phyloP scores from a whole-genome alignment of 2,888 invertebrate species.

The Drosophila sordidapex region DNA sequence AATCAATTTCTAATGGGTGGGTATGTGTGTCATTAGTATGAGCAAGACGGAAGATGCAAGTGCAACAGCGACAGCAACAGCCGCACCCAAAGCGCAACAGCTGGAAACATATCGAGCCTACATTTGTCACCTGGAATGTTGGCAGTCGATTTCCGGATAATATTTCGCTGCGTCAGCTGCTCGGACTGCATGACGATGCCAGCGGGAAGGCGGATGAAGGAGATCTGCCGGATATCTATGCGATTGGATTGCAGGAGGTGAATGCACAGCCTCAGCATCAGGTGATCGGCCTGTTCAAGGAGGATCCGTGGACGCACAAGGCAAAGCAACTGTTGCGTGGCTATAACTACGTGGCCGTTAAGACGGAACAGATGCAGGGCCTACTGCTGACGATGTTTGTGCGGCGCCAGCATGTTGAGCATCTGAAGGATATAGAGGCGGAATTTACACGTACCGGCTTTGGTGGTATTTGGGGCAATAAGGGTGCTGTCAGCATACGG shows the following conservation, averaged over 20 bases:
- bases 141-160: conserved; percentile 92
- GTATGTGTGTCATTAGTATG: conserved; percentile 41
- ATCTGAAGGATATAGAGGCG: conserved; percentile 93
- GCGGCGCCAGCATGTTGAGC: conserved; percentile 91
- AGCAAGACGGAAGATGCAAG: conserved; percentile 31
- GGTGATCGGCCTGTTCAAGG: conserved; percentile 91
- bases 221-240: conserved; percentile 92
- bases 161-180: conserved; percentile 88
- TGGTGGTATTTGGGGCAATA: conserved; percentile 98
- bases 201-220: conserved; percentile 85
- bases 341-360: conserved; percentile 91
- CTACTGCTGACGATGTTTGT: conserved; percentile 92
- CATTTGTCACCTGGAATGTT: conserved; percentile 96
- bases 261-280: conserved; percentile 94
- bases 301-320: conserved; percentile 93
- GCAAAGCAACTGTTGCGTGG: conserved; percentile 89
- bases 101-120: conserved; percentile 87
- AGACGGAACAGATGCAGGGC: conserved; percentile 93
- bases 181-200: conserved; percentile 87
- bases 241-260: conserved; percentile 95
- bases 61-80: conserved; percentile 1
- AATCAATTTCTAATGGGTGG: conserved; percentile 18
- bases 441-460: conserved; percentile 96
- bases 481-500: conserved; percentile 95
- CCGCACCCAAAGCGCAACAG: conserved; percentile 63